These are phyloP conservation scores for Bombylius discolor DNA, from an alignment of 2,888 invertebrate genomes.

Conservation along the genomic window DNA sequence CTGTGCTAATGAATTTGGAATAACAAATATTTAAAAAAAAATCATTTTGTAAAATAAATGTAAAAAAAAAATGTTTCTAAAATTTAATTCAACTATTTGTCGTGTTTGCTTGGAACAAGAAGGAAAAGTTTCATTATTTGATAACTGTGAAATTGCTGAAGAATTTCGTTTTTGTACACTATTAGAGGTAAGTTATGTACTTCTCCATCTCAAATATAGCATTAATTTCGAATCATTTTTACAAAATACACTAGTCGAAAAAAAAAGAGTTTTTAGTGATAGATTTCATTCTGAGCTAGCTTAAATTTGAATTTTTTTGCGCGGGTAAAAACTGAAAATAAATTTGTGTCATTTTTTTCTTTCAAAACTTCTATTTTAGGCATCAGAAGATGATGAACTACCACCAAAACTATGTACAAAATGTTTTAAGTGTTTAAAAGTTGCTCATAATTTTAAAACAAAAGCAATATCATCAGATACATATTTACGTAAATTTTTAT, in stretches of 20 bases:
- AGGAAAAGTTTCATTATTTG: not conserved
- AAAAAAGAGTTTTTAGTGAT: too few species aligned
- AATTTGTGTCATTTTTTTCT: too few species aligned
- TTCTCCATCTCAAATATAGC: too few species aligned
- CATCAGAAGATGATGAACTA: constrained; percentile 12
- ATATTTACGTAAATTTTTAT: constrained; percentile 9
- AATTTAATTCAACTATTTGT: constrained; percentile 4
- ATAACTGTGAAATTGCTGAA: not conserved
- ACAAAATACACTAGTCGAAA: too few species aligned
- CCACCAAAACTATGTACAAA: constrained; percentile 12
- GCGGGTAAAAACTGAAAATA: too few species aligned
- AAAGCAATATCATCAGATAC: constrained; percentile 11
- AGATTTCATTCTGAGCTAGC: too few species aligned
- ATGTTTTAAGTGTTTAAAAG: constrained; percentile 12
- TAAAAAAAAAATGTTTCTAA: constrained; percentile 2
- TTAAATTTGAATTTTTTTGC: too few species aligned
- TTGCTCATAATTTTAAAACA: constrained; percentile 12
- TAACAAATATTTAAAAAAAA: too few species aligned
- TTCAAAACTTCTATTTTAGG: constrained; percentile 1
- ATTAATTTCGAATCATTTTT: too few species aligned
- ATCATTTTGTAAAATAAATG: not conserved
- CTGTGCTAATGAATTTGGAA: too few species aligned
- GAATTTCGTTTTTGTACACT: constrained; percentile 10
- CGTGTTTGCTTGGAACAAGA: constrained; percentile 9
- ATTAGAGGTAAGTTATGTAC: constrained; percentile 8